These are phyloP conservation scores for Nothobranchius furzeri DNA, from an alignment of 2,113 vertebrate species.

Conservation along the genomic window DNA sequence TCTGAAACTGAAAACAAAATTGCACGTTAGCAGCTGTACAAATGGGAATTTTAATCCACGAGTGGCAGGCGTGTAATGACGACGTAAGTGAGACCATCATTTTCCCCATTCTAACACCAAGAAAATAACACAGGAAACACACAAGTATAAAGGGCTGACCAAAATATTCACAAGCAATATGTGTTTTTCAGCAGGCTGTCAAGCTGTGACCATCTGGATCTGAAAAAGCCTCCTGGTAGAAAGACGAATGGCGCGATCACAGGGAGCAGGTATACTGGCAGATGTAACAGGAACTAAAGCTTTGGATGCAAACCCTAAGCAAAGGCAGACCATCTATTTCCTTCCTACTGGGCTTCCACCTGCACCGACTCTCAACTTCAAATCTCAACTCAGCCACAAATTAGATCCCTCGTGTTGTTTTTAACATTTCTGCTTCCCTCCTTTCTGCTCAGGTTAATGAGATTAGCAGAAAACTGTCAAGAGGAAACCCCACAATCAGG, in stretches of 20 bases:
- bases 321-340: slow-evolving; percentile 35
- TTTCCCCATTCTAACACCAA: slow-evolving; percentile 15
- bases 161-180: slow-evolving; percentile 31
- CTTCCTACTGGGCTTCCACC: slow-evolving; percentile 35
- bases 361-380: slow-evolving; percentile 19
- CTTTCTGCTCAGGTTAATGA: slow-evolving; percentile 22
- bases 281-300: slow-evolving; percentile 39
- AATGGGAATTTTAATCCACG: background rate
- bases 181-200: slow-evolving; percentile 49
- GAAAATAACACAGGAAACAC: slow-evolving; percentile 10
- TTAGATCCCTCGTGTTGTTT: slow-evolving; percentile 9
- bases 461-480: slow-evolving; percentile 19
- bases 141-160: slow-evolving; percentile 8
- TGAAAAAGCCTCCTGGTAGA: slow-evolving; percentile 47
- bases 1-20: slow-evolving; percentile 88
- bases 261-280: slow-evolving; percentile 59
- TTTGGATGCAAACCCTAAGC: slow-evolving; percentile 35
- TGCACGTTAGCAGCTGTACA: slow-evolving; percentile 5
- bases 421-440: slow-evolving; percentile 18
- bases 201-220: slow-evolving; percentile 70
- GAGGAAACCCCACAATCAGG: slow-evolving; percentile 55
- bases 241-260: slow-evolving; percentile 38
- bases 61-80: background rate
- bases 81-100: slow-evolving; percentile 1
- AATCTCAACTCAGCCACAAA: slow-evolving; percentile 18